Evolutionary conservation across 2,888 invertebrate genomes (phyloP).

Genomic region (Crepidodera aurea): DNA sequence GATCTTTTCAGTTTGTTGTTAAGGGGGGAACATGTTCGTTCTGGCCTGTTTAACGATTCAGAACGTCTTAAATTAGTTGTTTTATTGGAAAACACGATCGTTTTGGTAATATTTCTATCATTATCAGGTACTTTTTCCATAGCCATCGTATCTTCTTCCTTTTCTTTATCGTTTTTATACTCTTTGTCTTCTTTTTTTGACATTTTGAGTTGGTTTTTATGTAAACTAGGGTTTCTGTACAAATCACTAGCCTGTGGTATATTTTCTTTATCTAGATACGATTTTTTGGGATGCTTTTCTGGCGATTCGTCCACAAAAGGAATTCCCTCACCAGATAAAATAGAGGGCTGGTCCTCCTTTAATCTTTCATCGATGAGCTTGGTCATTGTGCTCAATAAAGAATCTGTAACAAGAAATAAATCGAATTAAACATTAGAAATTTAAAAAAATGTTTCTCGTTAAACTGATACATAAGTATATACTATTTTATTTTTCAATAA

Average conservation of each 20-base stretch:
- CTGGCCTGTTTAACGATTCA: slow-evolving; percentile 69
- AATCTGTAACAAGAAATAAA: slow-evolving; percentile 68
- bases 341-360: slow-evolving; percentile 69
- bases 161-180: slow-evolving; percentile 62
- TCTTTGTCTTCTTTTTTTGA: slow-evolving; percentile 51
- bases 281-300: slow-evolving; percentile 60
- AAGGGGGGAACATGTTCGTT: slow-evolving; percentile 60
- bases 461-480: too few species aligned
- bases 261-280: slow-evolving; percentile 55
- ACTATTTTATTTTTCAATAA: too few species aligned
- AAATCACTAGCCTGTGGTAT: slow-evolving; percentile 56
- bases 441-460: too few species aligned
- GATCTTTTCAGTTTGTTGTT: slow-evolving; percentile 67
- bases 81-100: slow-evolving; percentile 40
- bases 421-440: slow-evolving; percentile 34
- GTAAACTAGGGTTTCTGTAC: slow-evolving; percentile 65
- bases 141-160: slow-evolving; percentile 60
- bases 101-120: slow-evolving; percentile 53
- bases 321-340: slow-evolving; percentile 66
- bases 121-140: slow-evolving; percentile 57
- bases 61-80: slow-evolving; percentile 67
- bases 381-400: slow-evolving; percentile 85
- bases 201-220: slow-evolving; percentile 58
- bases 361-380: slow-evolving; percentile 81
- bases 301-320: slow-evolving; percentile 77